Conservation (phyloP, 2,888 invertebrate genomes). For the Pegoplata infirma region DNA sequence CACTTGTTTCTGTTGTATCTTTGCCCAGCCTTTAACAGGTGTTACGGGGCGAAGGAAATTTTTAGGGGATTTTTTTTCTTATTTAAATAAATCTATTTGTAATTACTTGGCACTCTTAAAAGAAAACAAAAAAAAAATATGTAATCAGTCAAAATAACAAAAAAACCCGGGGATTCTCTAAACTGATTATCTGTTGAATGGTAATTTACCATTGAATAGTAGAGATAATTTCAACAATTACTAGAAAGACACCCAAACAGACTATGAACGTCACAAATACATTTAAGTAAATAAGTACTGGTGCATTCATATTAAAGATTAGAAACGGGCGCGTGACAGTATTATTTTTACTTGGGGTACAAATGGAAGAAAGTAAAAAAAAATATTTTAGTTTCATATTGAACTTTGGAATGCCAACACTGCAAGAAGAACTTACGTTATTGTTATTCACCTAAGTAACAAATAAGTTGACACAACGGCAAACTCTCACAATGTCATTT, state of each 20-base stretch:
- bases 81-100: neutral
- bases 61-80: neutral
- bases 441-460: too few species aligned
- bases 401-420: too few species aligned
- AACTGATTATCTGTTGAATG: slow-evolving; percentile 38
- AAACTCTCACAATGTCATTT: too few species aligned
- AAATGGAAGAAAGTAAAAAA: too few species aligned
- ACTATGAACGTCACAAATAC: too few species aligned
- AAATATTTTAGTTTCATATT: too few species aligned
- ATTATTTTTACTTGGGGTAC: too few species aligned
- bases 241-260: slow-evolving; percentile 18
- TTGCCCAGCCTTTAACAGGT: slow-evolving; percentile 1
- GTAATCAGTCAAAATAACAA: neutral
- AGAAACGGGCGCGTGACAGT: too few species aligned
- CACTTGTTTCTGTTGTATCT: neutral
- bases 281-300: too few species aligned
- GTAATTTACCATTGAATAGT: slow-evolving; percentile 29
- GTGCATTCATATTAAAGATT: too few species aligned
- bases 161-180: slow-evolving; percentile 38
- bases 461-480: too few species aligned
- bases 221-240: slow-evolving; percentile 36
- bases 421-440: too few species aligned
- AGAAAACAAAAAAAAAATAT: neutral
- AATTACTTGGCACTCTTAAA: neutral
- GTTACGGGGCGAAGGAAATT: neutral